Conservation (phyloP, 2,797 vertebrate species). For the Takifugu rubripes region DNA sequence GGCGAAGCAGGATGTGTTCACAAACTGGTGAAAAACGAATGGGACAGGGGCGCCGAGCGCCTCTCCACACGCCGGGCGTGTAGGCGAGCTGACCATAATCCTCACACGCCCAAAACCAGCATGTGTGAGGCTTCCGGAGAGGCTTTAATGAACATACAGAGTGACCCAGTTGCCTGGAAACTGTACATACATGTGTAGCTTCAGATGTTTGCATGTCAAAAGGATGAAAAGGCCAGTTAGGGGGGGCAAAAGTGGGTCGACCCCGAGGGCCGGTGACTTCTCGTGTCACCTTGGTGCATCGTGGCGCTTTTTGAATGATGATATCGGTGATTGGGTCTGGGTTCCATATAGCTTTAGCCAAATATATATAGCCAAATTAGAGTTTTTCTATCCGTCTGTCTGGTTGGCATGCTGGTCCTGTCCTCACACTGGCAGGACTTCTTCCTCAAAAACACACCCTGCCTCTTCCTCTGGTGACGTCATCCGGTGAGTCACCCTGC, state of each 20-base stretch:
- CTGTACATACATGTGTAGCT: too few species aligned
- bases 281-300: background rate
- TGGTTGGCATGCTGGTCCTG: constrained; percentile 13
- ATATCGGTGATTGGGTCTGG: background rate
- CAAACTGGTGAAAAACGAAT: background rate
- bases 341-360: background rate
- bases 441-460: constrained; percentile 52
- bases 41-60: background rate
- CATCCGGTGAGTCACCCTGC: constrained; percentile 63
- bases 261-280: background rate
- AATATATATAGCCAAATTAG: background rate
- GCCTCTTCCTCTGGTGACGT: constrained; percentile 52
- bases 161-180: constrained; percentile 36
- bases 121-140: constrained; percentile 25
- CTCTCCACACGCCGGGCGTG: background rate
- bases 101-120: constrained; percentile 12
- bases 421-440: constrained; percentile 36
- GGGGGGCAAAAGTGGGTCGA: background rate
- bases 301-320: background rate
- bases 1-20: constrained; percentile 16
- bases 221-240: constrained; percentile 4
- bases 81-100: constrained; percentile 6
- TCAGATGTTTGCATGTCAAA: constrained; percentile 12
- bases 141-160: constrained; percentile 38
- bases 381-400: background rate